phyloP scores from a whole-genome alignment of 2,797 vertebrate genomes.

The Smutsia gigantea region DNA sequence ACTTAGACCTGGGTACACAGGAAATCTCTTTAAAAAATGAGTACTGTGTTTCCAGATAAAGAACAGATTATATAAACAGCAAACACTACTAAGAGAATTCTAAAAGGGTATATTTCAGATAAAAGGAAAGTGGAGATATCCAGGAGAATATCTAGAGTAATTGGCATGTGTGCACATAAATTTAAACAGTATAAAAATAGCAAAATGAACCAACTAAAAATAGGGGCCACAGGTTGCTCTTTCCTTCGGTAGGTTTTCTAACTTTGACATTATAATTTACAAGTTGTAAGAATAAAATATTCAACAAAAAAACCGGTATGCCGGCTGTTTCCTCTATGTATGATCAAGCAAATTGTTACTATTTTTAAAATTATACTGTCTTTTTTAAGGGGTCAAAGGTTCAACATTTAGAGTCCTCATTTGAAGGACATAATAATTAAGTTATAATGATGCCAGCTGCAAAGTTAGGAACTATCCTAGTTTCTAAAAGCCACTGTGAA shows the following conservation, averaged over 20 bases:
- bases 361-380: not conserved
- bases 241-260: not conserved
- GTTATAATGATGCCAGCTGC: not conserved
- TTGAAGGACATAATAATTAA: not conserved
- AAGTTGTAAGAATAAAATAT: not conserved
- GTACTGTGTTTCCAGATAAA: too few species aligned
- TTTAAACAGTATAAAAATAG: conserved; percentile 1
- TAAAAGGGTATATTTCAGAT: too few species aligned
- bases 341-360: not conserved
- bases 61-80: too few species aligned
- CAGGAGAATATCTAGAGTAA: too few species aligned
- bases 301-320: not conserved
- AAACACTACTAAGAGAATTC: too few species aligned
- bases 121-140: too few species aligned
- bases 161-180: not conserved
- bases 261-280: not conserved
- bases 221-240: not conserved
- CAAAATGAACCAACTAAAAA: not conserved
- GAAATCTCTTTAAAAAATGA: too few species aligned
- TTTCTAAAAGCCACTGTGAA: not conserved
- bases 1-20: too few species aligned
- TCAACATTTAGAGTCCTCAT: not conserved
- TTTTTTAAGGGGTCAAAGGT: not conserved
- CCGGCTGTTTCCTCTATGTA: not conserved
- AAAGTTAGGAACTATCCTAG: not conserved